Percentiles rank a stretch among this genome's conserved stretches.
phyloP scores from a whole-genome alignment of 1,140 invertebrate species.

The Cydia fagiglandana region DNA sequence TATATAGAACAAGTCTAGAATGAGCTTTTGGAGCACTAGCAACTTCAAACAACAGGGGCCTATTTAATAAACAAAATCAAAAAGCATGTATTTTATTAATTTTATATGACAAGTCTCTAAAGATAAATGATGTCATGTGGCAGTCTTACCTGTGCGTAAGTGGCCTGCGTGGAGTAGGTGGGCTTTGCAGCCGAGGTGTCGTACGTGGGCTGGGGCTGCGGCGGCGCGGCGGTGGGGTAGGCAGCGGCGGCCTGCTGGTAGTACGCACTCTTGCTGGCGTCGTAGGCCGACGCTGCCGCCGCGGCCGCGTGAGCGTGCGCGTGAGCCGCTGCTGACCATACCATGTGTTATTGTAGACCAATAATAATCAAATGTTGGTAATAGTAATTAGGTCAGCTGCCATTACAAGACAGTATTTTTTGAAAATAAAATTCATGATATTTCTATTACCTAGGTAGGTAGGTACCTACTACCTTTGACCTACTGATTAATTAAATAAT shows the following conservation, averaged over 20 bases:
- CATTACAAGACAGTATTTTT: too few relatives aligned
- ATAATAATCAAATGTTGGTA: too few relatives aligned
- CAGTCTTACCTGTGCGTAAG: conserved; percentile 80
- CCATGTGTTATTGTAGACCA: conserved; percentile 21
- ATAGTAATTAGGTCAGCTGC: too few relatives aligned
- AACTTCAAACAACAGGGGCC: too few relatives aligned
- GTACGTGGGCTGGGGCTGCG: conserved; percentile 77
- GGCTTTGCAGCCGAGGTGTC: conserved; percentile 82
- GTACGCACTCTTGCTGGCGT: conserved; percentile 82
- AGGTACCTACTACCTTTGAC: too few relatives aligned
- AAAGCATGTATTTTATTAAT: too few relatives aligned
- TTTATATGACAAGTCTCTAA: background rate
- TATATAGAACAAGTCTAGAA: too few relatives aligned
- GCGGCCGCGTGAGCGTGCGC: conserved; percentile 78
- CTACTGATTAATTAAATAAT: too few relatives aligned
- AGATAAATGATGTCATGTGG: background rate
- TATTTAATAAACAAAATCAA: too few relatives aligned
- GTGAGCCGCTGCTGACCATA: conserved; percentile 75
- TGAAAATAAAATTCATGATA: too few relatives aligned
- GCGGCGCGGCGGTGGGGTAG: conserved; percentile 84
- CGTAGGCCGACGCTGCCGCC: conserved; percentile 76
- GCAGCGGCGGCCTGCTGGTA: conserved; percentile 86
- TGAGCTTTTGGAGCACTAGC: too few relatives aligned
- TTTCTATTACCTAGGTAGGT: too few relatives aligned
- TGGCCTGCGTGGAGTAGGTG: conserved; percentile 83